Conservation (phyloP, 1,140 invertebrate species). For the Dreissena rostriformis region DNA sequence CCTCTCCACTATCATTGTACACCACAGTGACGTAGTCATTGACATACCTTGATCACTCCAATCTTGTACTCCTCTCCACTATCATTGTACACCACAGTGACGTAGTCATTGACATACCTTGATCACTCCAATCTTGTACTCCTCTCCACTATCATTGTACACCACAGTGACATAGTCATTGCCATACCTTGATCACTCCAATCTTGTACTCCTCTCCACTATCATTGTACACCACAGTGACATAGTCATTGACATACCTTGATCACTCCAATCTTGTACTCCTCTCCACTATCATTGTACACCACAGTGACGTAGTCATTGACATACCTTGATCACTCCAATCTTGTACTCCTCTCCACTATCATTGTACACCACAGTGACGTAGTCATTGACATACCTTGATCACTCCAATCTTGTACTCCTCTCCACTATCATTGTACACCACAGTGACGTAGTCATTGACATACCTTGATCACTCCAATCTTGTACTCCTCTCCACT, state of each 20-base stretch:
- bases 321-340: too few relatives aligned
- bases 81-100: constrained; percentile 99
- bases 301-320: constrained; percentile 99
- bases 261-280: too few relatives aligned
- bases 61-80: constrained; percentile 95
- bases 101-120: constrained; percentile 98
- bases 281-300: constrained; percentile 97
- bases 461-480: too few relatives aligned
- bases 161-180: constrained; percentile 99
- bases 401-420: too few relatives aligned
- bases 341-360: constrained; percentile 95
- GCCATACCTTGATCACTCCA: too few relatives aligned
- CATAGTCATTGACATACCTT: constrained; percentile 98
- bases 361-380: constrained; percentile 99
- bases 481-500: constrained; percentile 95
- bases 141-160: constrained; percentile 97
- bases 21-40: constrained; percentile 99
- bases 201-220: constrained; percentile 95
- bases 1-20: constrained; percentile 97
- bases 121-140: too few relatives aligned
- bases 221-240: constrained; percentile 99
- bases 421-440: constrained; percentile 97
- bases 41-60: too few relatives aligned
- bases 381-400: constrained; percentile 98
- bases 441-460: constrained; percentile 99